Conservation (phyloP, 2,888 invertebrate genomes). For the Tupiocoris notatus region DNA sequence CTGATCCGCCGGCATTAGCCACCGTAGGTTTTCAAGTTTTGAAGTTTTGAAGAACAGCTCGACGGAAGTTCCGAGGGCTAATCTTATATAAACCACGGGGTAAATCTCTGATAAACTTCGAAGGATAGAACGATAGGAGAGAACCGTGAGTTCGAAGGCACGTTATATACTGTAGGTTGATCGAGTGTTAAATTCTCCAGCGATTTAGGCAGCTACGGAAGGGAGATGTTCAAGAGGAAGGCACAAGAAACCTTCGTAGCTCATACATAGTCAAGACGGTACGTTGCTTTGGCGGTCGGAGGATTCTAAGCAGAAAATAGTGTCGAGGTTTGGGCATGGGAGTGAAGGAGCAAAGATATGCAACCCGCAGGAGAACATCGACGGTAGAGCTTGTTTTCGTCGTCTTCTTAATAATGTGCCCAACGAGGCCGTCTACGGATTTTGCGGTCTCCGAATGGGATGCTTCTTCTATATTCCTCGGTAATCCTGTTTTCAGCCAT, state of each 20-base stretch:
- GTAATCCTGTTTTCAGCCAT: too few relatives aligned
- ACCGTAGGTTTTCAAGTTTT: constrained; percentile 4
- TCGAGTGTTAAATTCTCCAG: constrained; percentile 1
- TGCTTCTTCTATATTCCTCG: neutral
- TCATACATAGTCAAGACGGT: neutral
- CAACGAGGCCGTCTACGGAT: neutral
- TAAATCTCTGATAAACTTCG: neutral
- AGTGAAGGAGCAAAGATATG: neutral
- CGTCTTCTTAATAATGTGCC: neutral
- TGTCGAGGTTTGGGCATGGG: neutral
- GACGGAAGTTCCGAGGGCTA: neutral
- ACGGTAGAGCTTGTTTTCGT: neutral
- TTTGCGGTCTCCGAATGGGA: neutral
- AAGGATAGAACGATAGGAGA: neutral
- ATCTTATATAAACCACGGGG: constrained; percentile 3
- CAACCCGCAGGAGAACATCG: neutral
- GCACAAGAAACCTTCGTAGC: neutral
- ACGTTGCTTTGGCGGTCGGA: neutral
- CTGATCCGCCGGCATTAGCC: neutral
- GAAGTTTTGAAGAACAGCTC: neutral
- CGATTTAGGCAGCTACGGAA: neutral
- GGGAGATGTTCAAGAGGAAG: neutral
- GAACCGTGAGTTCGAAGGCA: neutral
- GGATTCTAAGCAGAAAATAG: neutral
- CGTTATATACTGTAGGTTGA: neutral